Evolutionary conservation across 2,797 vertebrate species (phyloP).

Genomic region (Lates japonicus): DNA sequence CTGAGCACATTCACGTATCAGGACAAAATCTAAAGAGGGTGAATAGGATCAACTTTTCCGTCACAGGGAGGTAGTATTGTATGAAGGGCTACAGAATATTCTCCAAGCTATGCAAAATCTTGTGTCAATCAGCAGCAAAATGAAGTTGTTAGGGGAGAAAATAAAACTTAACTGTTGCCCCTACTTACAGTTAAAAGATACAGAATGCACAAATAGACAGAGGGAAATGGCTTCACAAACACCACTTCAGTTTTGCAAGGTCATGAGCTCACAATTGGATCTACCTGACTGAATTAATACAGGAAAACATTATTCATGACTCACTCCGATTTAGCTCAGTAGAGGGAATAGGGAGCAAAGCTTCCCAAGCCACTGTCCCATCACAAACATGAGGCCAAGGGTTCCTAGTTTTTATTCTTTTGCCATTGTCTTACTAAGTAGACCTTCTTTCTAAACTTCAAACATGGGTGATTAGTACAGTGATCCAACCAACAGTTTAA

Average conservation of each 20-base stretch:
- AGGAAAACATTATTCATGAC: conserved; percentile 42
- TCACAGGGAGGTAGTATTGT: neutral
- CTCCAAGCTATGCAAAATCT: neutral
- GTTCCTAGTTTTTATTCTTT: conserved; percentile 10
- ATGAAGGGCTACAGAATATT: neutral
- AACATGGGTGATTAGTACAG: conserved; percentile 25
- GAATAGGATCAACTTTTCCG: neutral
- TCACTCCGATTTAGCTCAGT: conserved; percentile 35
- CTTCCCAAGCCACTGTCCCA: conserved; percentile 24
- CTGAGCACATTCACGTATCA: conserved; percentile 23
- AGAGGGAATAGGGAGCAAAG: conserved; percentile 25
- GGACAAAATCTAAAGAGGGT: neutral
- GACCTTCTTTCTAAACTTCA: conserved; percentile 8
- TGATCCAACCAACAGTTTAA: neutral
- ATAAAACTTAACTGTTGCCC: neutral
- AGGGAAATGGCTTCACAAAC: conserved; percentile 6
- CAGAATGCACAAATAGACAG: conserved; percentile 9
- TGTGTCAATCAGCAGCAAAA: neutral
- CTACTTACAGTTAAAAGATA: neutral
- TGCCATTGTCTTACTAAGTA: neutral
- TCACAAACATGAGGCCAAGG: conserved; percentile 35
- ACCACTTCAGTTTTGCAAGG: conserved; percentile 13
- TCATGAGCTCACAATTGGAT: conserved; percentile 44
- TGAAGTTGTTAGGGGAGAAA: neutral
- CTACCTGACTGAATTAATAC: conserved; percentile 36